Evolutionary conservation across 2,797 vertebrate species (phyloP).

Genomic region (Prionace glauca): DNA sequence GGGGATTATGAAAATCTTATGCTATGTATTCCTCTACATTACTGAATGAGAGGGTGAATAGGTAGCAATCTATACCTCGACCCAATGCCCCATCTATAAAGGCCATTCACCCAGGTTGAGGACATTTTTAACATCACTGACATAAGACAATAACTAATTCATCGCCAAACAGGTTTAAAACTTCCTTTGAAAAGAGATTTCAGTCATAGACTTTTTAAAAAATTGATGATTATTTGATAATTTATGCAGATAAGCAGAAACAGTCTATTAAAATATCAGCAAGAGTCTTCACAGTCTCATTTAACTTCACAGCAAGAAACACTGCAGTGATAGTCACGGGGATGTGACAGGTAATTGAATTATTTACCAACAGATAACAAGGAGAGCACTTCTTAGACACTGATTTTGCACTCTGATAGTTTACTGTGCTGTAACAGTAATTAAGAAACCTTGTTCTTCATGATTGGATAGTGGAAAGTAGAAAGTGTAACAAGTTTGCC

Average conservation of each 20-base stretch:
- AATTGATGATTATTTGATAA: conserved; percentile 13
- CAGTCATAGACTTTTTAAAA: background rate
- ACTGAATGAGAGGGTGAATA: background rate
- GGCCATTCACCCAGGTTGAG: too few species aligned
- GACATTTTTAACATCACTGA: background rate
- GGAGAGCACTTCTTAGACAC: background rate
- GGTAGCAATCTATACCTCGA: background rate
- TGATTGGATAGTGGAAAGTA: conserved; percentile 8
- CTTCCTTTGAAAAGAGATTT: background rate
- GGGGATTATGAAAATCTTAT: background rate
- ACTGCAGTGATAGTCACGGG: background rate
- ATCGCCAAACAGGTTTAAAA: background rate
- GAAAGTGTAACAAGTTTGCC: background rate
- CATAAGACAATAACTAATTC: background rate
- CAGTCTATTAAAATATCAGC: conserved; percentile 16
- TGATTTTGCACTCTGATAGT: background rate
- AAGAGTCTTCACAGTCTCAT: background rate
- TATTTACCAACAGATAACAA: conserved; percentile 23
- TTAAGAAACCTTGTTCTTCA: background rate
- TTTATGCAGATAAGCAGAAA: conserved; percentile 29
- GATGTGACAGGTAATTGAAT: conserved; percentile 25
- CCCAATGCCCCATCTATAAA: background rate
- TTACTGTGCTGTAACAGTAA: background rate
- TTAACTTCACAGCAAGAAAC: conserved; percentile 25
- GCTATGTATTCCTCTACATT: background rate